These are phyloP conservation scores for Cremastobaeus sp. DNA, from an alignment of 2,888 invertebrate genomes.

Conservation along the genomic window DNA sequence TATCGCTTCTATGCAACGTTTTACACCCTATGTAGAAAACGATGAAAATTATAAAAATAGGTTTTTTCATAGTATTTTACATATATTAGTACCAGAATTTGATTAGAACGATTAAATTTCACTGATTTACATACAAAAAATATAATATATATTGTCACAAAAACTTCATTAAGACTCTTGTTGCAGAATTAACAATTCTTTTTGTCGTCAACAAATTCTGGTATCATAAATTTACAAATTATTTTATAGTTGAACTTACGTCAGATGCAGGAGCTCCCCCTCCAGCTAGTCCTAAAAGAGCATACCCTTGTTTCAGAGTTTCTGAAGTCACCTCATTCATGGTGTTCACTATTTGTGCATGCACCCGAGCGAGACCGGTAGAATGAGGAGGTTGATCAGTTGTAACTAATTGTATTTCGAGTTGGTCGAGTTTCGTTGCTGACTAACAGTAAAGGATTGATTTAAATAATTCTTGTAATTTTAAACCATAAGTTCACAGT, in stretches of 20 bases:
- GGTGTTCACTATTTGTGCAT: slow-evolving; percentile 83
- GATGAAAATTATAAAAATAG: no score
- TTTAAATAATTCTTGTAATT: no score
- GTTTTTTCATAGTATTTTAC: no score
- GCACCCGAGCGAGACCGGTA: slow-evolving; percentile 84
- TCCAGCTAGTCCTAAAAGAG: slow-evolving; percentile 84
- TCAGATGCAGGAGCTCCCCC: slow-evolving; percentile 83
- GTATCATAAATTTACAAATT: no score
- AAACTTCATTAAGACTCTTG: no score
- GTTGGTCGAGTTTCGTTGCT: slow-evolving; percentile 84
- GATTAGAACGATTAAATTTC: no score
- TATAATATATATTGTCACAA: no score
- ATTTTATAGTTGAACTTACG: slow-evolving; percentile 72
- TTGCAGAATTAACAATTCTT: no score
- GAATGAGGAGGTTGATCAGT: slow-evolving; percentile 83
- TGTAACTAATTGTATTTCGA: slow-evolving; percentile 85
- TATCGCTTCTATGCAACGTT: slow-evolving; percentile 84
- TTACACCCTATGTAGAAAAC: slow-evolving; percentile 82
- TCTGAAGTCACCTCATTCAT: slow-evolving; percentile 84
- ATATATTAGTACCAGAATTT: no score
- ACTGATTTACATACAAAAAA: no score
- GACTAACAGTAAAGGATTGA: slow-evolving; percentile 77
- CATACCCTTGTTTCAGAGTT: slow-evolving; percentile 85
- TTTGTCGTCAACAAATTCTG: no score
- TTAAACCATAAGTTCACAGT: no score